Conservation (phyloP, 2,888 invertebrate genomes). For the Bugulina stolonifera region DNA sequence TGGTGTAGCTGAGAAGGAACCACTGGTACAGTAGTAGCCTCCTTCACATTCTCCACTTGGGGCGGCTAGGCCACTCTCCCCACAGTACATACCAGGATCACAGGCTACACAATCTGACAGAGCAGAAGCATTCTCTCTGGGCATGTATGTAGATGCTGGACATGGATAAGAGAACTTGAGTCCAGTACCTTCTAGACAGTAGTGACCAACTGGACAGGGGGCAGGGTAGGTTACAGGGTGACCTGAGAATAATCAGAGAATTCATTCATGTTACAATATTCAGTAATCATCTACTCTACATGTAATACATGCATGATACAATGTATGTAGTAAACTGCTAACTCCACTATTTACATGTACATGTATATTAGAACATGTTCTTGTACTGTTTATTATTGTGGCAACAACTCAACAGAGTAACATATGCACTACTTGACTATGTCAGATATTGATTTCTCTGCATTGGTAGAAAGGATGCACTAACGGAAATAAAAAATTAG, state of each 20-base stretch:
- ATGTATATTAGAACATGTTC: no score
- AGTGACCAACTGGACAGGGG: conserved; percentile 45
- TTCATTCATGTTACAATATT: no score
- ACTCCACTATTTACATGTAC: no score
- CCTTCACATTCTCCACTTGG: conserved; percentile 44
- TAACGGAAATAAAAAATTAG: no score
- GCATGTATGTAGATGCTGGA: conserved; percentile 43
- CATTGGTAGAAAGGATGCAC: no score
- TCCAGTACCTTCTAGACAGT: conserved; percentile 44
- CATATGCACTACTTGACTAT: no score
- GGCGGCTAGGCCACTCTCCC: conserved; percentile 35
- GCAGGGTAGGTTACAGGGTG: conserved; percentile 40
- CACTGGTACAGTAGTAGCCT: conserved; percentile 44
- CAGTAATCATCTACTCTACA: no score
- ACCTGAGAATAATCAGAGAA: conserved; percentile 34
- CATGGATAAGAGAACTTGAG: conserved; percentile 41
- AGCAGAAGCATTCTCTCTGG: conserved; percentile 34
- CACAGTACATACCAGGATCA: conserved; percentile 43
- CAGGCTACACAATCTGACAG: conserved; percentile 37
- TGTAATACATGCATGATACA: no score
- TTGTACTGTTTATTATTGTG: no score
- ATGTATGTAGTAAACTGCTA: no score
- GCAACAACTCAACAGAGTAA: no score
- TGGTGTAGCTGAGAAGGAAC: conserved; percentile 36
- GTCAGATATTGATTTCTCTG: no score